phyloP scores from a whole-genome alignment of 2,797 vertebrate species.

The Cyprinodon diabolis region DNA sequence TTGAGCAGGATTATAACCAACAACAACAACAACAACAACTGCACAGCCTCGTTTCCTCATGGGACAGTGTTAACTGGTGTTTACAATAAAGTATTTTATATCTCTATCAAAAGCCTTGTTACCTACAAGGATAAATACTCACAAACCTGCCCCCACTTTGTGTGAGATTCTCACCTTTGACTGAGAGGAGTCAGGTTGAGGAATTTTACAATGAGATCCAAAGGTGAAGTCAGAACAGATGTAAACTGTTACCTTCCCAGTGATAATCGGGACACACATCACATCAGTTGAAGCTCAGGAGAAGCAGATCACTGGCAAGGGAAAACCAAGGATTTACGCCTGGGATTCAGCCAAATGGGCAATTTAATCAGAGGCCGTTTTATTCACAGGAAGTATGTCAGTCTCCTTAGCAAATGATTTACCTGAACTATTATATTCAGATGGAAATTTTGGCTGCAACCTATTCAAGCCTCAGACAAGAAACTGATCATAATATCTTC shows the following conservation, averaged over 20 bases:
- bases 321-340: slow-evolving; percentile 59
- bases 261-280: slow-evolving; percentile 57
- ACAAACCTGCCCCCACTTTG: slow-evolving; percentile 1
- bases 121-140: neutral
- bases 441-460: slow-evolving; percentile 48
- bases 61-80: neutral
- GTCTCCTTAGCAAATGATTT: slow-evolving; percentile 68
- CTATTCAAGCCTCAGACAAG: slow-evolving; percentile 50
- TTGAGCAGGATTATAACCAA: slow-evolving; percentile 54
- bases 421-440: slow-evolving; percentile 59
- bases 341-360: slow-evolving; percentile 76
- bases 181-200: neutral
- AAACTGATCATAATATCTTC: slow-evolving; percentile 40
- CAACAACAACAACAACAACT: slow-evolving; percentile 21
- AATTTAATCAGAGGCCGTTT: slow-evolving; percentile 80
- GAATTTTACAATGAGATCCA: neutral
- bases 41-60: slow-evolving; percentile 37
- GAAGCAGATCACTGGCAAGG: slow-evolving; percentile 56
- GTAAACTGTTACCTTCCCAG: slow-evolving; percentile 17
- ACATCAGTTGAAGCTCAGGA: slow-evolving; percentile 49
- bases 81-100: neutral
- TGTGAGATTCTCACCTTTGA: slow-evolving; percentile 22
- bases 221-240: slow-evolving; percentile 26
- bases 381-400: slow-evolving; percentile 69
- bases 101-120: slow-evolving; percentile 5